Base-by-base conservation (phyloP, 2,797 vertebrate genomes). In the Salmo trutta region DNA sequence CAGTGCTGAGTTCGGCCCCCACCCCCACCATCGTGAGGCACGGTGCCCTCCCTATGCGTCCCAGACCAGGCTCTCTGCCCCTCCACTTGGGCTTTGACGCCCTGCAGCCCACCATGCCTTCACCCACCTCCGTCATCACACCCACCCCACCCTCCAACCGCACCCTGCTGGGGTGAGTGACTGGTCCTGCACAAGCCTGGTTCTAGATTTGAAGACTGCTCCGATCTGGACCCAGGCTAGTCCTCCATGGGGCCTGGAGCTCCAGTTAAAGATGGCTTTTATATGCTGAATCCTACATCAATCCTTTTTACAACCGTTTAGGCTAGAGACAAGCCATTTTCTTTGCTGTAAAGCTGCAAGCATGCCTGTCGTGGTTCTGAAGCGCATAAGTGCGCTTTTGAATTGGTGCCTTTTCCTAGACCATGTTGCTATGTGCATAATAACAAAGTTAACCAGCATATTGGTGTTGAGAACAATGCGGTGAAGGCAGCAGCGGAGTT, bases 41-140 rank as follows among this genome's bases (percentile, higher is more conserved):
- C 0, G 97, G 96, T 79, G 98, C 98, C 67, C 95, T 99, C 80
- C 96, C 56, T 19, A n/a, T n/a, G 6, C 17, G 56, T 7, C 56
- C 56, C 17, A 96, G 97, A 29, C 98, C 98, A 0, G 97, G 96
- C 79, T 99, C 98, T 67, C 95, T 99, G 80, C 96, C 96, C 2
- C 95, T 99, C 56, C 96, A 97, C 89, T 79, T 99, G 90, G 95
- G 95, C 71, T 98, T 98, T 54, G 97, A 99, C 74, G 90, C 94
- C 53, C 91, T 98, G 77, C 97, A 98, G 52, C 96, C 97, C 78
- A 97, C 97, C 6, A 95, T 99, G 94, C 97, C 98, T 0, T 99
- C 97, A 33, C 98, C 98, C 64, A 99, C 98, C 66, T 99, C 98
- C 0, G 98, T 99, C 92, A 99, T 99, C 91, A 99, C 98, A 81